Percentiles rank a stretch among this genome's conserved stretches.
Conservation (phyloP, 1,140 invertebrate genomes). For the Drosophila rufa region DNA sequence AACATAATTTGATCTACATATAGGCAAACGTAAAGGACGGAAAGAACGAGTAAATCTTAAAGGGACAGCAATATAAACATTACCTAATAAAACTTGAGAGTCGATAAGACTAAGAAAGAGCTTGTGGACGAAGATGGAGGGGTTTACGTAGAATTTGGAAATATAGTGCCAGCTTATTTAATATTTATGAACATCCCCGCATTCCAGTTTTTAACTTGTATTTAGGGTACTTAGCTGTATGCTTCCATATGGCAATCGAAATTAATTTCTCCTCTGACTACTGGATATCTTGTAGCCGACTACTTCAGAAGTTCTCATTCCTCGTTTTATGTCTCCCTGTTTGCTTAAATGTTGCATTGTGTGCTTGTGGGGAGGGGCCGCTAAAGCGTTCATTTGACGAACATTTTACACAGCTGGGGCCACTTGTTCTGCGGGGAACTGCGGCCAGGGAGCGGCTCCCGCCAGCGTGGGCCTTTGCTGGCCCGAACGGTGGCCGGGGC, state of each 20-base stretch:
- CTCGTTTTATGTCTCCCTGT: constrained; percentile 41
- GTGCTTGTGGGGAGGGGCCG: constrained; percentile 41
- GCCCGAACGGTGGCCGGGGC: constrained; percentile 19
- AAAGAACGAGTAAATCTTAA: too few relatives aligned
- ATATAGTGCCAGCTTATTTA: too few relatives aligned
- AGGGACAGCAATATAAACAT: too few relatives aligned
- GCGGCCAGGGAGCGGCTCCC: constrained; percentile 5
- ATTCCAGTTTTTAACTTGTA: too few relatives aligned
- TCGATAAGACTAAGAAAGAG: too few relatives aligned
- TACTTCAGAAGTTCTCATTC: not conserved
- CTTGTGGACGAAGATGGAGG: too few relatives aligned
- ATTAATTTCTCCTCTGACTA: not conserved
- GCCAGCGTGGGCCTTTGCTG: constrained; percentile 27
- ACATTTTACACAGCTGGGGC: constrained; percentile 72
- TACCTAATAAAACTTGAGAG: too few relatives aligned
- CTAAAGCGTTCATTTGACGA: constrained; percentile 81
- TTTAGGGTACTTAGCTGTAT: too few relatives aligned
- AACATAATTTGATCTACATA: too few relatives aligned
- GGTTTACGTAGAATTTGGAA: too few relatives aligned
- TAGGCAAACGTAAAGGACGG: too few relatives aligned
- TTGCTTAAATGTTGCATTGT: constrained; percentile 83
- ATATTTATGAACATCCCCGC: too few relatives aligned
- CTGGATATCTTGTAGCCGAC: constrained; percentile 7
- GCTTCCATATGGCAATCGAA: not conserved
- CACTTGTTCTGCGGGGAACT: constrained; percentile 59